Percentiles rank a stretch among this genome's conserved stretches.
Conservation (phyloP, 2,797 vertebrate species). For the Tympanoctomys barrerae region DNA sequence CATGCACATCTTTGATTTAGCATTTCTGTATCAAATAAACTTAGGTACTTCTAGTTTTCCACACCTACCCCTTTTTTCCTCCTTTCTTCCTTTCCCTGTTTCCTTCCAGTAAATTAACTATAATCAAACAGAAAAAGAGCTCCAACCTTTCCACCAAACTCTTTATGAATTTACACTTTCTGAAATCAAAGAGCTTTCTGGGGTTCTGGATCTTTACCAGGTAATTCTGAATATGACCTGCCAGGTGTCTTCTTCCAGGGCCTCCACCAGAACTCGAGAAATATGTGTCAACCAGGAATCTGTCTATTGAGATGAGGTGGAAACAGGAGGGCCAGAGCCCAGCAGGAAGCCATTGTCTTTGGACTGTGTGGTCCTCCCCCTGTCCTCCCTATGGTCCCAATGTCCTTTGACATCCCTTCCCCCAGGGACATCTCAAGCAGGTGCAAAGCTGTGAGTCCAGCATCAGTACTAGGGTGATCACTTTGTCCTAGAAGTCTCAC, state of each 20-base stretch:
- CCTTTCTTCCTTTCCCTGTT: neutral
- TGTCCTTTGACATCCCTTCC: neutral
- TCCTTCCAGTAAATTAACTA: neutral
- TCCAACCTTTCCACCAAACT: neutral
- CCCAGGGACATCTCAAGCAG: neutral
- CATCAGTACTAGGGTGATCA: neutral
- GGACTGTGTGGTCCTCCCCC: neutral
- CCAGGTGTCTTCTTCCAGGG: neutral
- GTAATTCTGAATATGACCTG: neutral
- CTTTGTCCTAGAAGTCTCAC: neutral
- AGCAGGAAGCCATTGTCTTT: neutral
- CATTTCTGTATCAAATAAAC: neutral
- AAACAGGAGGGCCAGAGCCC: too few species aligned
- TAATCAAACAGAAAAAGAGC: neutral
- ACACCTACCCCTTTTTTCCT: neutral
- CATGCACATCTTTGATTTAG: slow-evolving; percentile 30
- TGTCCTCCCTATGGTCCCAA: neutral
- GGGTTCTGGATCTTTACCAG: neutral
- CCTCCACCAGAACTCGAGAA: neutral
- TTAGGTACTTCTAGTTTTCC: neutral
- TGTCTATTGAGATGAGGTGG: neutral
- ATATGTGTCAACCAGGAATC: neutral
- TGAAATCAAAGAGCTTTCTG: neutral
- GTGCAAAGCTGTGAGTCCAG: neutral
- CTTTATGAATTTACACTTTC: neutral